Evolutionary conservation across 2,797 vertebrate species (phyloP), one percentile per base, ranked within the genome.

Genomic region (Sebastiscus albofasciatus): DNA sequence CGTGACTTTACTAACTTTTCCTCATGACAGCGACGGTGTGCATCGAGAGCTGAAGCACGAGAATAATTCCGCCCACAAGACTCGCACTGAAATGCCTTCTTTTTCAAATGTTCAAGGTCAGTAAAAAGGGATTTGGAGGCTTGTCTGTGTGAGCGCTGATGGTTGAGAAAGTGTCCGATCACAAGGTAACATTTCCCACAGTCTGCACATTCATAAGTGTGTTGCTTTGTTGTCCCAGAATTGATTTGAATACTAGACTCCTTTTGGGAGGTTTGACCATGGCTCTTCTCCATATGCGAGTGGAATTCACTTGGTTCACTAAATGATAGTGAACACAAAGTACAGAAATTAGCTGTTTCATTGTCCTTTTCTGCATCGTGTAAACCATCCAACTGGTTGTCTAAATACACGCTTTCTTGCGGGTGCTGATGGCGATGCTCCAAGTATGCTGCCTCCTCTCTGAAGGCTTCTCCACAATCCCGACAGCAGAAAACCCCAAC

Each of bases 1-100:
- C 82, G 90, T 4, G 92, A 83, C 79, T 96, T 96, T 0, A 96
- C 72, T 67, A 96, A 87, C 49, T 96, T 96, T 65, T 92, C 94
- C 78, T 96, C 95, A 14, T 97, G 96, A 83, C 95, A 96, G 3
- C 94, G 95, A 6, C 95, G 95, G 67, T 97, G 96, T 6, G 96
- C 96, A 18, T 96, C 96, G 2, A 97, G 95, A 70, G 96, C 96
- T 2, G 96, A 96, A 24, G 94, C 94, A 0, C 96, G 95, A 10
- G 96, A 96, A 87, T 96, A 97, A 83, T 85, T 94, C 13, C 96
- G 90, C 1, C 95, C 96, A 71, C 96, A 97, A 6, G 92, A 92
- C 60, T 96, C 95, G 5, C 96, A 97, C 34, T 94, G 92, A 89
- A 97, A 97, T 0, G 96, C 90, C 80, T 96, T 97, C 84, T 96